Base-by-base conservation (phyloP, 2,797 vertebrate species). In the Oryzias dopingdopingensis region DNA sequence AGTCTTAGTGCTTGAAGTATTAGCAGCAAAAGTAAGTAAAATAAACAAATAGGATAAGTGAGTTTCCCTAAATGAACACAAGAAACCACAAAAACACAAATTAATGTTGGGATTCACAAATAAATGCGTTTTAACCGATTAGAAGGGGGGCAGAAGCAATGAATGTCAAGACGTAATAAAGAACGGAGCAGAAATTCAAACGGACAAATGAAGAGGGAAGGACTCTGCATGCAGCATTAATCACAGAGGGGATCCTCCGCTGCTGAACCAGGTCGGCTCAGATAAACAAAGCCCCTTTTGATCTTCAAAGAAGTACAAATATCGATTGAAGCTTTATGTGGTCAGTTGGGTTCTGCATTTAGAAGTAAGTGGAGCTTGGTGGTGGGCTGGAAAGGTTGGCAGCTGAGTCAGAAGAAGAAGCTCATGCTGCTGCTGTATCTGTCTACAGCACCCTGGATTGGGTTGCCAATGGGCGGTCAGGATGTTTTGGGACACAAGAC, bases 271-370 rank as follows among this genome's bases (percentile, higher is more conserved):
- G 26, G 59, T 45, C 56, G 62, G 72, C 40, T 5, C 76, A 82
- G 55, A 74, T 54, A 68, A 67, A 83, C 78, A 82, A 83, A 84
- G 64, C 44, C 68, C 65, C 69, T 76, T 88, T 82, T 86, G 74
- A 87, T 87, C 83, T 84, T 84, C 67, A 76, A 74, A 84, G 49
- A 67, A 79, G 70, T 57, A 80, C 57, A 85, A 84, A 57, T 84
- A 89, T 88, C 79, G 82, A 89, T 88, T 77, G 71, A 72, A 69
- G 51, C 74, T 60, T 60, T 58, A 80, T 77, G 65, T 70, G 70
- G 76, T 68, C 75, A 69, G 62, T 82, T 70, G 62, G 69, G 48
- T 70, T 72, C 57, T 82, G 80, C 76, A 74, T 84, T 84, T 70
- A 67, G 52, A 80, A 71, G 62, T 72, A 64, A 80, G 52, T 57